phyloP scores from a whole-genome alignment of 2,888 invertebrate genomes.

The Cepaea hortensis region DNA sequence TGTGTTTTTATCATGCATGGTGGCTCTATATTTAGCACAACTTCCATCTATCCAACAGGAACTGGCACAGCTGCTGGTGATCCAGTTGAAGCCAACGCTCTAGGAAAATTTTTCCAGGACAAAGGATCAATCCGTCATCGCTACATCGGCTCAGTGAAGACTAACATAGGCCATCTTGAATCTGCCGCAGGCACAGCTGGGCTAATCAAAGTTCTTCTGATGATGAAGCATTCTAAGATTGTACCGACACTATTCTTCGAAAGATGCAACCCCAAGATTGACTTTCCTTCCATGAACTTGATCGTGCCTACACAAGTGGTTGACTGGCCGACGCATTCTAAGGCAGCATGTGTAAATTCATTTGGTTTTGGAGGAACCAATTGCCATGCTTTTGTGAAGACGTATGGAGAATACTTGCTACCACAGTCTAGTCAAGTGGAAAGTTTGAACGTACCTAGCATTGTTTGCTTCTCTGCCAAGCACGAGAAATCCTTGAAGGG shows the following conservation, averaged over 20 bases:
- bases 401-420: conserved; percentile 10
- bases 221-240: conserved; percentile 61
- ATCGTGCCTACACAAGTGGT: conserved; percentile 56
- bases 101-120: conserved; percentile 55
- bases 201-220: conserved; percentile 65
- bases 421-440: neutral
- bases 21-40: neutral
- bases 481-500: conserved; percentile 45
- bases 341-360: conserved; percentile 61
- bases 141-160: conserved; percentile 66
- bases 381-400: conserved; percentile 60
- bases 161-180: conserved; percentile 67
- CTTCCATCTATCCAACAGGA: conserved; percentile 51
- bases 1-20: too few relatives aligned
- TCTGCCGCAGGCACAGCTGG: conserved; percentile 66
- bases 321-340: conserved; percentile 46
- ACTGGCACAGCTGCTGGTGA: conserved; percentile 66
- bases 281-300: conserved; percentile 56
- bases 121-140: conserved; percentile 24
- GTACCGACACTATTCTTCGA: conserved; percentile 61
- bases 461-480: conserved; percentile 53
- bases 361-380: conserved; percentile 71
- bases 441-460: conserved; percentile 18
- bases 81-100: conserved; percentile 59
- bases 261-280: conserved; percentile 59